phyloP scores from a whole-genome alignment of 2,888 invertebrate species.

The Slavum lentiscoides region DNA sequence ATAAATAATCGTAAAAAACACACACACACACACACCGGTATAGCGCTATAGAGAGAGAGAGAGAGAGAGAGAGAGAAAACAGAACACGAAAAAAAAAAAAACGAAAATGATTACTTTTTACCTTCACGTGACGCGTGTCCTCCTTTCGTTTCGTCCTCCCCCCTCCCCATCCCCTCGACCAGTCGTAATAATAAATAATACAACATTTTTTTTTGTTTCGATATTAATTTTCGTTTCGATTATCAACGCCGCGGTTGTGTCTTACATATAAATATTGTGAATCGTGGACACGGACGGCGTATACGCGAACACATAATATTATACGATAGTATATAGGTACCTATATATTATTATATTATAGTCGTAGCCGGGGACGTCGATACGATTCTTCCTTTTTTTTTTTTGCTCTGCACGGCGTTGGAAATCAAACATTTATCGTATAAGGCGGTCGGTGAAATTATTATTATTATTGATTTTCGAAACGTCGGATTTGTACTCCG shows the following conservation, averaged over 20 bases:
- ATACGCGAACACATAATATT: not conserved
- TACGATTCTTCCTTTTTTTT: too few relatives aligned
- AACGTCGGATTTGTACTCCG: too few relatives aligned
- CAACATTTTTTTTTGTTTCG: conserved; percentile 35
- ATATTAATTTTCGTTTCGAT: conserved; percentile 41
- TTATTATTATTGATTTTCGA: too few relatives aligned
- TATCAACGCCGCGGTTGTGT: conserved; percentile 14
- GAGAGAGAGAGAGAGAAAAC: conserved; percentile 19
- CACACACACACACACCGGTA: too few relatives aligned
- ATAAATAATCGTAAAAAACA: conserved; percentile 51
- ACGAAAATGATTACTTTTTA: conserved; percentile 48
- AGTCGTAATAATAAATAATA: conserved; percentile 41
- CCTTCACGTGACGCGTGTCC: conserved; percentile 52
- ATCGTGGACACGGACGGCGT: not conserved
- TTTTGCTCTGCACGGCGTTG: too few relatives aligned
- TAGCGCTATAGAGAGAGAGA: conserved; percentile 20
- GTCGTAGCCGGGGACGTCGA: too few relatives aligned
- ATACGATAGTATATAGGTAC: too few relatives aligned
- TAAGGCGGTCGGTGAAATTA: too few relatives aligned
- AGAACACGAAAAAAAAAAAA: not conserved
- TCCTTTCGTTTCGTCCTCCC: conserved; percentile 38
- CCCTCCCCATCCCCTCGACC: conserved; percentile 25
- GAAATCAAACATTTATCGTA: too few relatives aligned
- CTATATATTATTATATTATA: too few relatives aligned
- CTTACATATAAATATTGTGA: conserved; percentile 7